A percentile compares a stretch with the other conserved stretches of the same genome.
phyloP scores from a whole-genome alignment of 2,888 invertebrate genomes.

The Trachelus iudaicus region DNA sequence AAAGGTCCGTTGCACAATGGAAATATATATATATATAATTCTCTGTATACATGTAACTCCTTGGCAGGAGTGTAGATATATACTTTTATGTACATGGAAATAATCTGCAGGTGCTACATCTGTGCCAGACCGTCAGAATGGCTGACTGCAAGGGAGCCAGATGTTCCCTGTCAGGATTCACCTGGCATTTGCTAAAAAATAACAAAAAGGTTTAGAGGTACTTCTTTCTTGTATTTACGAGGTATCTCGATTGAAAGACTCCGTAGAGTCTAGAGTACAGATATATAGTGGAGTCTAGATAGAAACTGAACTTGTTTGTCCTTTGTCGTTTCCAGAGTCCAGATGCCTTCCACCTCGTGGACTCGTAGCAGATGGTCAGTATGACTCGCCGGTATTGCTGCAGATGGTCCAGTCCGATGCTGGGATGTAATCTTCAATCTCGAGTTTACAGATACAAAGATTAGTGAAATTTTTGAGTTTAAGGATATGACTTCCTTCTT shows the following conservation, averaged over 20 bases:
- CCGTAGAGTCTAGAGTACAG: not conserved
- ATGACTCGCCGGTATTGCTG: slow-evolving; percentile 17
- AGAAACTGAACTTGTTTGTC: not conserved
- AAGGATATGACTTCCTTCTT: not conserved
- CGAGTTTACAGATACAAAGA: not conserved
- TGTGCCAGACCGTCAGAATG: not conserved
- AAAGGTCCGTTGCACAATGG: not conserved
- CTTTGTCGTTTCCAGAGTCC: slow-evolving; percentile 24
- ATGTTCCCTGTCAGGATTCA: not conserved
- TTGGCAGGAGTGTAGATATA: not conserved
- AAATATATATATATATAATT: not conserved
- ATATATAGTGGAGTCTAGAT: not conserved
- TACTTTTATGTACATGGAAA: not conserved
- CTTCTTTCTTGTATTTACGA: not conserved
- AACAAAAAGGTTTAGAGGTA: not conserved
- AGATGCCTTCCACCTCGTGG: slow-evolving; percentile 27
- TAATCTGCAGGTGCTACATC: not conserved
- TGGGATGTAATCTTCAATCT: not conserved
- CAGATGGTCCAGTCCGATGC: not conserved
- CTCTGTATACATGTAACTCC: not conserved
- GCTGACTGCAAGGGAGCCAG: not conserved
- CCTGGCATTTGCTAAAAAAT: not conserved
- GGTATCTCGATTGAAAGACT: not conserved
- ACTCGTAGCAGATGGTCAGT: slow-evolving; percentile 41
- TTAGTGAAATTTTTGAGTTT: not conserved